phyloP scores from a whole-genome alignment of 2,113 vertebrate species.

The Pelecanoides urinatrix region DNA sequence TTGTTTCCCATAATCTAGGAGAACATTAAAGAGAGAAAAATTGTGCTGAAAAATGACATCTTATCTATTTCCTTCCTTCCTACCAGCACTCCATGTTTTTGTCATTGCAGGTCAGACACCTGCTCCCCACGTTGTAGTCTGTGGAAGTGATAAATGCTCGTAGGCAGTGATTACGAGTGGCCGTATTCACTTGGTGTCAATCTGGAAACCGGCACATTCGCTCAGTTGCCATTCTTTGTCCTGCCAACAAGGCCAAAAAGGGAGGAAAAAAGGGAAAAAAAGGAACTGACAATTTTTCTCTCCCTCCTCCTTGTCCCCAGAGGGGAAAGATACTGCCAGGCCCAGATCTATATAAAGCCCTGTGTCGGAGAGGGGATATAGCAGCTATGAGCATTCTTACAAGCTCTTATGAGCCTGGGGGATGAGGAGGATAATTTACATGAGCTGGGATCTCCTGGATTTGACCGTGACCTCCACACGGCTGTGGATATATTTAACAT shows the following conservation, averaged over 20 bases:
- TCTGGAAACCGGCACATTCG: neutral
- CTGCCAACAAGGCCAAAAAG: neutral
- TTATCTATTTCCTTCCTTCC: slow-evolving; percentile 19
- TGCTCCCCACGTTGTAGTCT: slow-evolving; percentile 21
- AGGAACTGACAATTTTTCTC: neutral
- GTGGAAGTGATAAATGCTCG: slow-evolving; percentile 6
- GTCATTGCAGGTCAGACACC: slow-evolving; percentile 49
- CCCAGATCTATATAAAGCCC: neutral
- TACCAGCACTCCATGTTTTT: neutral
- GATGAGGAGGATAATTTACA: neutral
- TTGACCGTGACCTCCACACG: neutral
- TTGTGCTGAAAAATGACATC: slow-evolving; percentile 28
- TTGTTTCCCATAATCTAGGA: slow-evolving; percentile 22
- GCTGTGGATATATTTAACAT: neutral
- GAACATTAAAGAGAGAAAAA: slow-evolving; percentile 53
- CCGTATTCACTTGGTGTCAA: neutral
- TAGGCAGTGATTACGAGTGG: neutral
- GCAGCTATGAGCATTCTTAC: neutral
- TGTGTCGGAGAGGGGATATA: fast-evolving
- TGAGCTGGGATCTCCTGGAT: neutral
- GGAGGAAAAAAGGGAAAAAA: fast-evolving
- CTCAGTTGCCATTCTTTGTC: neutral
- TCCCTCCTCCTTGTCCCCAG: neutral
- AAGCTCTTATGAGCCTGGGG: neutral
- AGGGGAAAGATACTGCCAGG: neutral